Percentiles rank a stretch among this genome's conserved stretches.
Conservation (phyloP, 2,113 vertebrate genomes). For the Girardinichthys multiradiatus region DNA sequence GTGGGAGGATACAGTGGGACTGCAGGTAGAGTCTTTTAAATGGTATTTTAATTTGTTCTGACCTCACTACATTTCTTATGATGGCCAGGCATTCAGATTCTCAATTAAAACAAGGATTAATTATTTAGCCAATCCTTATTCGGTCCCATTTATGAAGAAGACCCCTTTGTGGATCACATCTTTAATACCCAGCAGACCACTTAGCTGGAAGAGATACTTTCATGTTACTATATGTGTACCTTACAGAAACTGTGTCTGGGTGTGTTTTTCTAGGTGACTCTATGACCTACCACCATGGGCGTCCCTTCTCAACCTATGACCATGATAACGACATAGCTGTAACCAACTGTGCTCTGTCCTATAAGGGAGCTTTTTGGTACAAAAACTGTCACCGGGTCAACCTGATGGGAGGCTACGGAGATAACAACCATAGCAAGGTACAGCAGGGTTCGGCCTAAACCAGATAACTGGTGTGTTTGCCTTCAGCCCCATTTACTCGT, state of each 20-base stretch:
- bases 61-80: neutral
- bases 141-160: too few relatives aligned
- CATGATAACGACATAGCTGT: conserved; percentile 96
- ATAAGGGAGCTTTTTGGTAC: conserved; percentile 99
- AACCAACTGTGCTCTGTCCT: conserved; percentile 97
- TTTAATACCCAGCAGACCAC: too few relatives aligned
- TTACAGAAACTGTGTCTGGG: neutral
- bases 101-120: too few relatives aligned
- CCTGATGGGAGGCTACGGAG: conserved; percentile 95
- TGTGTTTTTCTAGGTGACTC: conserved; percentile 88
- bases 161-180: too few relatives aligned
- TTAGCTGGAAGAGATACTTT: neutral
- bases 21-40: conserved; percentile 83
- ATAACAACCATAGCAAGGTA: conserved; percentile 97
- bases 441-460: conserved; percentile 45
- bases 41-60: neutral
- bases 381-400: conserved; percentile 99
- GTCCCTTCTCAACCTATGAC: conserved; percentile 94
- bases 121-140: too few relatives aligned
- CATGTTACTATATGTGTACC: neutral
- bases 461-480: neutral
- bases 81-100: neutral
- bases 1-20: conserved; percentile 95
- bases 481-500: too few relatives aligned
- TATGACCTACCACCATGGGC: conserved; percentile 94